These are phyloP conservation scores for Diceros bicornis DNA, from an alignment of 2,797 vertebrate genomes.

Conservation along the genomic window DNA sequence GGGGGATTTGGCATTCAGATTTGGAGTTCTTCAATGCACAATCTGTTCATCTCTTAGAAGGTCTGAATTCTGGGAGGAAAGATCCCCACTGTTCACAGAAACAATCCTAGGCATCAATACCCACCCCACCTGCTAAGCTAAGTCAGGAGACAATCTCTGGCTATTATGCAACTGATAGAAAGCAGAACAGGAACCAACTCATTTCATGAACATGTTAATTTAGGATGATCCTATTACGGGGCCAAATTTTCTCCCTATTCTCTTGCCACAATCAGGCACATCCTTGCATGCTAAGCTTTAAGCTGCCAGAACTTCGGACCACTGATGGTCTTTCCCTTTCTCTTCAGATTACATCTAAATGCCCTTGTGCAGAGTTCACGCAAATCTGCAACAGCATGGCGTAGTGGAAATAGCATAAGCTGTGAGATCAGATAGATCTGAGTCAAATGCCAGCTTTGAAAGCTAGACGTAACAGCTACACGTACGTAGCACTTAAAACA, in stretches of 20 bases:
- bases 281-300: not conserved
- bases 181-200: not conserved
- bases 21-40: not conserved
- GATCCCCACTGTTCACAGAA: not conserved
- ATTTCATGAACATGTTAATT: not conserved
- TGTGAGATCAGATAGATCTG: not conserved
- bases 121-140: not conserved
- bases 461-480: not conserved
- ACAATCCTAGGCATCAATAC: not conserved
- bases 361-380: not conserved
- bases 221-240: not conserved
- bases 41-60: not conserved
- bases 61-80: not conserved
- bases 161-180: not conserved
- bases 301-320: not conserved
- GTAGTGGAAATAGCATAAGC: not conserved
- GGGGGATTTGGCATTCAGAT: not conserved
- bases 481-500: not conserved
- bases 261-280: not conserved
- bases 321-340: not conserved
- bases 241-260: not conserved
- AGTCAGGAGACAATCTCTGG: not conserved
- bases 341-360: not conserved
- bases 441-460: not conserved
- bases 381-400: not conserved